These are phyloP conservation scores for Amphipyra tragopoginis DNA, from an alignment of 2,888 invertebrate species.

Conservation along the genomic window DNA sequence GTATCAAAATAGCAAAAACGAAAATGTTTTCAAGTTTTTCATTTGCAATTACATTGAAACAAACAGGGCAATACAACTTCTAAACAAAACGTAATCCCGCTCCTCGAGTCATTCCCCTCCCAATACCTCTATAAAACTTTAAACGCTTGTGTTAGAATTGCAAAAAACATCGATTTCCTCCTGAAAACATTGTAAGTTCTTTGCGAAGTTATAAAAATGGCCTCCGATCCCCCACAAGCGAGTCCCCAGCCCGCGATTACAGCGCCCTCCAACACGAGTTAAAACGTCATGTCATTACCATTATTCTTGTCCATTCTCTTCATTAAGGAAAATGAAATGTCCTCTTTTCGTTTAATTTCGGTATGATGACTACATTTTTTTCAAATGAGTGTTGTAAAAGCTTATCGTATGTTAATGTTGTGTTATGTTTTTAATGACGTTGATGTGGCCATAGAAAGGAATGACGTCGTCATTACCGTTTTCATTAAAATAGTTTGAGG, in stretches of 20 bases:
- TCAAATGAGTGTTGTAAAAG: slow-evolving; percentile 18
- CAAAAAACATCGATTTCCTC: slow-evolving; percentile 29
- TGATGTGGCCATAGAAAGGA: slow-evolving; percentile 9
- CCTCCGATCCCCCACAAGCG: slow-evolving; percentile 13
- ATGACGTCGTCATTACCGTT: slow-evolving; percentile 13
- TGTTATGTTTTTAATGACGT: slow-evolving; percentile 26
- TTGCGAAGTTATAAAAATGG: slow-evolving; percentile 34
- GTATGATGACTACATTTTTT: slow-evolving; percentile 16
- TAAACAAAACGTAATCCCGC: slow-evolving; percentile 2
- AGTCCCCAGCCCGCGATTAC: slow-evolving; percentile 22
- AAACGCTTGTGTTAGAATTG: slow-evolving; percentile 14
- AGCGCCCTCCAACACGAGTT: slow-evolving; percentile 47
- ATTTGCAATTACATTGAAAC: background rate
- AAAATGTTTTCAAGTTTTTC: background rate
- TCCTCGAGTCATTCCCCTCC: slow-evolving; percentile 5
- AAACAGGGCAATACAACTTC: slow-evolving; percentile 1
- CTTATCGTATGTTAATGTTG: slow-evolving; percentile 33
- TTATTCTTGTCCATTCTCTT: slow-evolving; percentile 59
- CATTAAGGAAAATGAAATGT: slow-evolving; percentile 62
- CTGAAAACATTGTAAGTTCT: slow-evolving; percentile 26
- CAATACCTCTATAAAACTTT: slow-evolving; percentile 26
- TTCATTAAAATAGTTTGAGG: slow-evolving; percentile 22
- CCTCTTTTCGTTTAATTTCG: slow-evolving; percentile 37
- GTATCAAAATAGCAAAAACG: background rate
- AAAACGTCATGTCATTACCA: slow-evolving; percentile 54